Evolutionary conservation across 2,888 invertebrate species (phyloP).

Genomic region (Habroteleia sp.): DNA sequence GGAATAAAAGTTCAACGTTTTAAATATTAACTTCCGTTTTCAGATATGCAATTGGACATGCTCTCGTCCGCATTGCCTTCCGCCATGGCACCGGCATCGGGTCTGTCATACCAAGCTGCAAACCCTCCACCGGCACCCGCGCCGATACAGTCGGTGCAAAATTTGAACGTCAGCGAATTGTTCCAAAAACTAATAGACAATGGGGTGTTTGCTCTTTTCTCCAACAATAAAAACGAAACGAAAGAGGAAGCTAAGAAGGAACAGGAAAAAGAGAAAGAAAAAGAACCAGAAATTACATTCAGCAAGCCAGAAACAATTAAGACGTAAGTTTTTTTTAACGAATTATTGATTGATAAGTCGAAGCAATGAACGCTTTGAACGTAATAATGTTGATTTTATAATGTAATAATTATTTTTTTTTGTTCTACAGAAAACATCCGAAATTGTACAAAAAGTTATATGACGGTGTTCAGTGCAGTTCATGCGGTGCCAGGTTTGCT

Average conservation of each 20-base stretch:
- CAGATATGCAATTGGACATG: slow-evolving; percentile 83
- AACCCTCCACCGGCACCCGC: slow-evolving; percentile 73
- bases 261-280: slow-evolving; percentile 67
- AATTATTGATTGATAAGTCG: too few relatives aligned
- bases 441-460: slow-evolving; percentile 88
- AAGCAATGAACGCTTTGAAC: neutral
- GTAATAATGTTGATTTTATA: too few relatives aligned
- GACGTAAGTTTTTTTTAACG: slow-evolving; percentile 80
- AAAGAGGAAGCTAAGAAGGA: slow-evolving; percentile 66
- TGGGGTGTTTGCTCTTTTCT: slow-evolving; percentile 86
- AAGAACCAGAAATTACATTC: slow-evolving; percentile 83
- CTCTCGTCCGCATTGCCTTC: slow-evolving; percentile 86
- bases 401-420: too few relatives aligned
- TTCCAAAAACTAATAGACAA: slow-evolving; percentile 92
- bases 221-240: slow-evolving; percentile 61
- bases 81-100: slow-evolving; percentile 83
- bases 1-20: too few relatives aligned
- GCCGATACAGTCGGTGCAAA: slow-evolving; percentile 74
- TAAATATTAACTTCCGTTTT: too few relatives aligned
- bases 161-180: slow-evolving; percentile 89
- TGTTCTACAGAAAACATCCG: slow-evolving; percentile 85
- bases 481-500: slow-evolving; percentile 96
- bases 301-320: slow-evolving; percentile 88
- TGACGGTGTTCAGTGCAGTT: slow-evolving; percentile 96
- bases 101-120: slow-evolving; percentile 75